Evolutionary conservation across 2,113 vertebrate species (phyloP).

Genomic region (Pachyramphus minor): DNA sequence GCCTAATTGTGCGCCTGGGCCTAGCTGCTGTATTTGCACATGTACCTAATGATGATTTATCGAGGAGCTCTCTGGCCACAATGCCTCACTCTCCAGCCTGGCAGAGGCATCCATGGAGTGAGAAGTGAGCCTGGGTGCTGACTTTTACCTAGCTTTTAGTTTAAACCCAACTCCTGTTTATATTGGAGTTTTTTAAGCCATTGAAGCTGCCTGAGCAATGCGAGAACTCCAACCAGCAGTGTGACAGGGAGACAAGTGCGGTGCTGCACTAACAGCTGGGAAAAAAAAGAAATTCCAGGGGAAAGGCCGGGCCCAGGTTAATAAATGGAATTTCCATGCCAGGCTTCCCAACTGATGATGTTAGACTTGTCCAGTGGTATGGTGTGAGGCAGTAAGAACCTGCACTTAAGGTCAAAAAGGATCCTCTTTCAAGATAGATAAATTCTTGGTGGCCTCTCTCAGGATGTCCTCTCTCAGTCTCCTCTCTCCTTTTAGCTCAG

Average conservation of each 20-base stretch:
- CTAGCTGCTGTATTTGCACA: background rate
- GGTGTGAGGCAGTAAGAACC: background rate
- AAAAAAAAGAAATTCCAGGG: background rate
- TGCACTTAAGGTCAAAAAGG: background rate
- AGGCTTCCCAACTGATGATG: background rate
- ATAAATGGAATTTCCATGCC: background rate
- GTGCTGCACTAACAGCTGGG: background rate
- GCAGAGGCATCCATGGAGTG: background rate
- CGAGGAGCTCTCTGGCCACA: background rate
- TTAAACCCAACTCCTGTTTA: background rate
- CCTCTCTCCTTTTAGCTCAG: background rate
- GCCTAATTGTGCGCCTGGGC: conserved; percentile 46
- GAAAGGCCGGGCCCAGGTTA: background rate
- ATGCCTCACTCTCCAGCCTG: background rate
- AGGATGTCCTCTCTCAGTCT: no score
- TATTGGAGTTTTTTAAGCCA: background rate
- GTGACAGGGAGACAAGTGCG: background rate
- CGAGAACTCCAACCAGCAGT: background rate
- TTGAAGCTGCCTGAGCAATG: background rate
- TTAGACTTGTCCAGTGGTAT: background rate
- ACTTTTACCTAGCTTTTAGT: background rate
- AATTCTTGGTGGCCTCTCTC: background rate
- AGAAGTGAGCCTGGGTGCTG: background rate
- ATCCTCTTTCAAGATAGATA: background rate
- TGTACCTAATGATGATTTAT: conserved; percentile 47